phyloP scores from a whole-genome alignment of 2,113 vertebrate species.

The Prietella phreatophila region DNA sequence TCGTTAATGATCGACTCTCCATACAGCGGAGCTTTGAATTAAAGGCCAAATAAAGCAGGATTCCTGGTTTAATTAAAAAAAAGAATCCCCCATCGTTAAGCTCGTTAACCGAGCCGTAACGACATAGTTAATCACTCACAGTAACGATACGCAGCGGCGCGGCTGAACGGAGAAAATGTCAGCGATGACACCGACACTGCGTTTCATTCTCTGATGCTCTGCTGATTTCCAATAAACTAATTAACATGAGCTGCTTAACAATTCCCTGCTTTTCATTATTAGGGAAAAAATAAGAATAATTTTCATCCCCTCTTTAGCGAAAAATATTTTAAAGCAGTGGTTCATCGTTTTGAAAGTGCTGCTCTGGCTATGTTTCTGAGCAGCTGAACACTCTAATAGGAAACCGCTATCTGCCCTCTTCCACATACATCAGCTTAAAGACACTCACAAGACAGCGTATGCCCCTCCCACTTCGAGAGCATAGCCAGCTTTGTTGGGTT shows the following conservation, averaged over 20 bases:
- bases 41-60: constrained; percentile 35
- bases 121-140: constrained; percentile 5
- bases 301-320: not conserved
- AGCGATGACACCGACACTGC: constrained; percentile 6
- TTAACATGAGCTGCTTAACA: constrained; percentile 36
- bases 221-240: constrained; percentile 27
- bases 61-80: constrained; percentile 37
- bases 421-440: not conserved
- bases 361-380: not conserved
- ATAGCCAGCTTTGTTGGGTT: not conserved
- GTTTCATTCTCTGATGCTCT: not conserved
- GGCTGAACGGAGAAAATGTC: constrained; percentile 5
- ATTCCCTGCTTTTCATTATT: constrained; percentile 7
- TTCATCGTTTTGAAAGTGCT: not conserved
- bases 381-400: not conserved
- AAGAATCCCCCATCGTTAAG: not conserved
- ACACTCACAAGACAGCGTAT: not conserved
- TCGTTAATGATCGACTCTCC: constrained; percentile 24
- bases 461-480: not conserved
- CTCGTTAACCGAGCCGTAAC: constrained; percentile 23
- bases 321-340: not conserved
- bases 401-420: not conserved
- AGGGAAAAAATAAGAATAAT: no score
- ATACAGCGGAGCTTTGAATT: constrained; percentile 18
- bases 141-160: constrained; percentile 5